These are phyloP conservation scores for Tridacna gigas DNA, from an alignment of 2,888 invertebrate species.

Conservation along the genomic window DNA sequence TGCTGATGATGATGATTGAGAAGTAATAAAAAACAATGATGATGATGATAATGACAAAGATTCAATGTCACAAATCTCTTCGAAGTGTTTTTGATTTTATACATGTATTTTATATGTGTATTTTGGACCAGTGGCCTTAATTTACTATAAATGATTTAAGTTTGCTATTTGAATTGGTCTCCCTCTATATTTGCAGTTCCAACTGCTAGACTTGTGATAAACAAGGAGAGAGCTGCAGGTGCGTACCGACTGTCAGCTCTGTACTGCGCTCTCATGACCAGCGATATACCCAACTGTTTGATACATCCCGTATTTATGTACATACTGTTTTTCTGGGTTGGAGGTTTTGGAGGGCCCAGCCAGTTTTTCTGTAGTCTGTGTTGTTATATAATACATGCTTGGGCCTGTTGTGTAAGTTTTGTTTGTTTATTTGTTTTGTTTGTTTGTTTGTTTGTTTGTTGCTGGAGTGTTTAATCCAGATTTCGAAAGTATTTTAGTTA, in stretches of 20 bases:
- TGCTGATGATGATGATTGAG: no score
- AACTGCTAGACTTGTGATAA: slow-evolving; percentile 91
- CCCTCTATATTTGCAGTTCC: slow-evolving; percentile 88
- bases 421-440: not conserved
- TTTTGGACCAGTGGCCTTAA: no score
- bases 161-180: no score
- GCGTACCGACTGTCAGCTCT: slow-evolving; percentile 92
- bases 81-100: no score
- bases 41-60: no score
- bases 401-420: slow-evolving; percentile 83
- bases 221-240: slow-evolving; percentile 92
- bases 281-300: slow-evolving; percentile 91
- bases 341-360: slow-evolving; percentile 89
- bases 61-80: no score
- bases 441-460: not conserved
- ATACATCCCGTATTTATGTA: slow-evolving; percentile 91
- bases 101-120: no score
- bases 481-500: no score
- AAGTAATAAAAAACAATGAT: no score
- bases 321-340: slow-evolving; percentile 91
- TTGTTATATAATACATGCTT: slow-evolving; percentile 88
- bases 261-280: slow-evolving; percentile 92
- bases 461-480: no score
- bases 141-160: no score
- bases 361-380: slow-evolving; percentile 86